A percentile compares a stretch with the other conserved stretches of the same genome.
Conservation (phyloP, 1,140 invertebrate species). For the Aphis gossypii region DNA sequence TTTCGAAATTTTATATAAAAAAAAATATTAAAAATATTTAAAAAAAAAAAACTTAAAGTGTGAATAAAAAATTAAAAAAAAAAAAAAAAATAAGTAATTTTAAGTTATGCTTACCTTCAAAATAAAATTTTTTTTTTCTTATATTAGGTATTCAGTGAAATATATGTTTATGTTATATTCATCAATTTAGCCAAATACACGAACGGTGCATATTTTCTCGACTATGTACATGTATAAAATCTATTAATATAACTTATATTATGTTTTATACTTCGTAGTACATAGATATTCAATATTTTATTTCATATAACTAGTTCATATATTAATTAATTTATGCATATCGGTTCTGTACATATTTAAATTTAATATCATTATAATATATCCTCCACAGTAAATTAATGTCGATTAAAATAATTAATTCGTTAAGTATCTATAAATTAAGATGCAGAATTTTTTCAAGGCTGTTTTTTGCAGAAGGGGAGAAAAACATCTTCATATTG, state of each 20-base stretch:
- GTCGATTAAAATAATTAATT: background rate
- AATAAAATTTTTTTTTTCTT: background rate
- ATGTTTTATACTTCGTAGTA: background rate
- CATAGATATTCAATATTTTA: background rate
- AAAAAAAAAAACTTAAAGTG: background rate
- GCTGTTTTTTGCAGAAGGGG: background rate
- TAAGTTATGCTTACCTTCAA: background rate
- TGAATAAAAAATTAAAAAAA: background rate
- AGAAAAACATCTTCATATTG: background rate
- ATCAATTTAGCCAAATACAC: background rate
- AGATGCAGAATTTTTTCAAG: background rate
- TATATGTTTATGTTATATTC: background rate
- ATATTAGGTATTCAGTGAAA: background rate
- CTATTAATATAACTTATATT: slow-evolving; percentile 4
- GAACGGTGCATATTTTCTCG: background rate
- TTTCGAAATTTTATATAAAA: background rate
- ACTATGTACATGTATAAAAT: background rate
- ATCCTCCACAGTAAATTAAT: background rate
- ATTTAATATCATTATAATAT: background rate
- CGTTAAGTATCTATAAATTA: slow-evolving; percentile 3
- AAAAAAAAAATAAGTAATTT: background rate
- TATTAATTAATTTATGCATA: background rate
- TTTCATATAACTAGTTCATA: background rate
- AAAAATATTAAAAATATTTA: no score
- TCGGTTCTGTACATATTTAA: background rate